Evolutionary conservation across 2,888 invertebrate species (phyloP).

Genomic region (Phengaris alcon): DNA sequence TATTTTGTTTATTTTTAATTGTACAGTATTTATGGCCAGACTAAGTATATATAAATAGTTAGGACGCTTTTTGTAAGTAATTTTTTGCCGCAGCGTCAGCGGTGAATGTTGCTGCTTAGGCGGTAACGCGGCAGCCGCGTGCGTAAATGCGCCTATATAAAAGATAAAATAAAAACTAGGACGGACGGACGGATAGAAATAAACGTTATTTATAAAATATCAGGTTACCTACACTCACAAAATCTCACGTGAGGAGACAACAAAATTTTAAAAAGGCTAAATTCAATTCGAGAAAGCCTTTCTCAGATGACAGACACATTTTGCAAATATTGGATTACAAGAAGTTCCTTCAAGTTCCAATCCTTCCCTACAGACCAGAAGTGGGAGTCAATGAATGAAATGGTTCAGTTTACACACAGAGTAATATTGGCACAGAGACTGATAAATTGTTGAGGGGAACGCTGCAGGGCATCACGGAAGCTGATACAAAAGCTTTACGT

Average conservation of each 20-base stretch:
- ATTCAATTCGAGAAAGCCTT: background rate
- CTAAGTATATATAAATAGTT: too few species aligned
- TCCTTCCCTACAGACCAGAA: slow-evolving; percentile 36
- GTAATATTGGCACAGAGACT: slow-evolving; percentile 15
- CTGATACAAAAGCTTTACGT: too few species aligned
- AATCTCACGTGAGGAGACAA: slow-evolving; percentile 21
- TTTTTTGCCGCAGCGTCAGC: too few species aligned
- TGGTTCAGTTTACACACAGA: slow-evolving; percentile 39
- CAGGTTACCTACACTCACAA: background rate
- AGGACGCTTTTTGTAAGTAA: too few species aligned
- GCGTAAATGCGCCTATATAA: too few species aligned
- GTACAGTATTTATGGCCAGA: too few species aligned
- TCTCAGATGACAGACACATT: slow-evolving; percentile 18
- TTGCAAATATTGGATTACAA: slow-evolving; percentile 29
- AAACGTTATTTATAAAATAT: background rate
- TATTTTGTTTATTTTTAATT: too few species aligned
- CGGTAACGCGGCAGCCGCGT: too few species aligned
- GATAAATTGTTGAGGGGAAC: background rate
- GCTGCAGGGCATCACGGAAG: too few species aligned
- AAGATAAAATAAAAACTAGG: background rate
- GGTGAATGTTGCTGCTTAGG: too few species aligned
- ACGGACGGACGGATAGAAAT: background rate
- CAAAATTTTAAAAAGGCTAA: slow-evolving; percentile 5
- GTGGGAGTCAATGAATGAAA: slow-evolving; percentile 41
- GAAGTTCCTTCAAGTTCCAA: slow-evolving; percentile 27